Evolutionary conservation across 2,113 vertebrate genomes (phyloP).

Genomic region (Eulacestoma nigropectus): DNA sequence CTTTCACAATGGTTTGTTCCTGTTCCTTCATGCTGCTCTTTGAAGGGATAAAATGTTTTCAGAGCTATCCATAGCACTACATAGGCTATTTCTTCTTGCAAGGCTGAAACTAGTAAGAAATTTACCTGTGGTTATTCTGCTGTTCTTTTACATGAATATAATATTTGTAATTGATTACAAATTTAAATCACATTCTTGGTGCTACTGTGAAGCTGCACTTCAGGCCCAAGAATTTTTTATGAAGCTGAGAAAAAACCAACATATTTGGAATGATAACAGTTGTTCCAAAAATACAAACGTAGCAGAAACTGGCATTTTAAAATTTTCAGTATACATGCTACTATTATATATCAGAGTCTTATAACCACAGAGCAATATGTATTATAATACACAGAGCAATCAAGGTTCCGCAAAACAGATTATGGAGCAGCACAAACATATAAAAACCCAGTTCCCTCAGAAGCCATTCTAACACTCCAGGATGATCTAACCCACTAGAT

Average conservation of each 20-base stretch:
- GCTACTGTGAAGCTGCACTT: not conserved
- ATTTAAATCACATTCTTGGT: not conserved
- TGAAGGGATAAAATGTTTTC: not conserved
- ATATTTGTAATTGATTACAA: not conserved
- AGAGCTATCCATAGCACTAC: not conserved
- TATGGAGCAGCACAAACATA: not conserved
- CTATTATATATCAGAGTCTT: not conserved
- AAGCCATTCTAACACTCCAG: slow-evolving; percentile 25
- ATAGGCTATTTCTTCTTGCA: not conserved
- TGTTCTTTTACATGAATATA: not conserved
- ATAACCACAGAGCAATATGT: not conserved
- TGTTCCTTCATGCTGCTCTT: not conserved
- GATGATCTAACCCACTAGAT: not conserved
- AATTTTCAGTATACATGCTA: not conserved
- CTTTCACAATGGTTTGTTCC: not conserved
- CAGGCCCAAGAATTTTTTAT: not conserved
- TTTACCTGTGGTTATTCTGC: not conserved
- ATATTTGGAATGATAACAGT: not conserved
- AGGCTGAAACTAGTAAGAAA: not conserved
- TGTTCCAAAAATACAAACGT: not conserved
- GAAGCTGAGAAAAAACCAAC: not conserved
- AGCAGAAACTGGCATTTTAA: not conserved
- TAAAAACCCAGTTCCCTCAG: not conserved
- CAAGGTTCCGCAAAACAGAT: not conserved
- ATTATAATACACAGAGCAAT: not conserved